These are phyloP conservation scores for Anastatus disparis DNA, from an alignment of 1,140 invertebrate genomes.

Conservation along the genomic window DNA sequence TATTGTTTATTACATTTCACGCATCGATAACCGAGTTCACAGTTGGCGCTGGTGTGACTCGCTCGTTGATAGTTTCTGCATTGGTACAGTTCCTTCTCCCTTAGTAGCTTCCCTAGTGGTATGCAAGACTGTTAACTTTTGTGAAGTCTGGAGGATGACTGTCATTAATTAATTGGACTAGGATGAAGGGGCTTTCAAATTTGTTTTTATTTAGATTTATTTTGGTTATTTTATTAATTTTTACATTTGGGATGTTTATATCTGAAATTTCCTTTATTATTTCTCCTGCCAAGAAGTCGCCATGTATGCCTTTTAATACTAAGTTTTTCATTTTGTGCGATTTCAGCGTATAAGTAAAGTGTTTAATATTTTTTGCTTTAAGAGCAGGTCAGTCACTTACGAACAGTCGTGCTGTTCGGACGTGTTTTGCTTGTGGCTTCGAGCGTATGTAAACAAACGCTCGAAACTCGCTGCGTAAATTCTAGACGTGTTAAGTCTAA, in stretches of 20 bases:
- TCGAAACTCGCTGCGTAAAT: no score
- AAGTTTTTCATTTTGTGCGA: neutral
- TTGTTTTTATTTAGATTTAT: neutral
- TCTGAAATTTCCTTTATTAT: neutral
- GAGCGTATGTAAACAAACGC: no score
- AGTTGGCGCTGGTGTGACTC: constrained; percentile 31
- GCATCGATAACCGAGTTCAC: constrained; percentile 13
- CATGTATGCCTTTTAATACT: neutral
- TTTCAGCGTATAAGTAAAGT: constrained; percentile 10
- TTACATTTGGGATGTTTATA: neutral
- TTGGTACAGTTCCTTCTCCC: constrained; percentile 24
- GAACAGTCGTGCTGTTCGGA: no score
- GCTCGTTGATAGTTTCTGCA: constrained; percentile 39
- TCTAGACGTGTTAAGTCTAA: no score
- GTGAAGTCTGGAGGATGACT: neutral
- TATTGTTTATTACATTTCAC: constrained; percentile 35
- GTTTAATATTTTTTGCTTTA: neutral
- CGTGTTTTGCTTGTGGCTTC: no score
- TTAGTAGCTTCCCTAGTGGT: constrained; percentile 38
- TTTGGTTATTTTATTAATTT: neutral
- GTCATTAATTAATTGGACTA: neutral
- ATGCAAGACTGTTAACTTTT: neutral
- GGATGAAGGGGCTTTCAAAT: neutral
- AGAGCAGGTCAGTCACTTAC: no score
- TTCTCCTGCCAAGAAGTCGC: neutral